Base-by-base conservation (phyloP, 2,888 invertebrate genomes). In the Drosophila glabriapex region DNA sequence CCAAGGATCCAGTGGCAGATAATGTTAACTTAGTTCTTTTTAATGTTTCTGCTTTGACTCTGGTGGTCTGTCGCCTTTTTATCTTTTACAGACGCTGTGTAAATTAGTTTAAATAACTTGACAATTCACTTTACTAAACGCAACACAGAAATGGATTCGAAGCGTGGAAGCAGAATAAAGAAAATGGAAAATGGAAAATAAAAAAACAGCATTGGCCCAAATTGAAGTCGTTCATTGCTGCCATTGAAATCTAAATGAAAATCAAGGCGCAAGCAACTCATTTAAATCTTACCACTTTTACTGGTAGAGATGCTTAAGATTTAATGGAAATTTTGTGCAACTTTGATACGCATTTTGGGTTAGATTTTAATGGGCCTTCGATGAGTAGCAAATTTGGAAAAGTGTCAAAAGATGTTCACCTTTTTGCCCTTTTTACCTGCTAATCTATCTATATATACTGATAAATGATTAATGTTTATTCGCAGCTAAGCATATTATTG, bases 31-130 rank as follows among this genome's bases (percentile, higher is more conserved):
- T 22, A 6, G 22, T 43, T 43, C 12, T 6, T 22, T 43, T 6
- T 0, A 22, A 43, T 22, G 22, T 14, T 43, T 0, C 22, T 12
- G 12, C 22, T 43, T 43, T 22, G n/a, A 12, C 6, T 22, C 19
- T 77, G 73, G 65, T 53, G 10, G n/a, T 5, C n/a, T 43, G 12
- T 12, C 16, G 25, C 9, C 2, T 25, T 22, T 25, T 25, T 25
- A 46, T 9, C 25, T 46, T 25, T 46, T 16, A 2, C 55, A 43
- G 66, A 50, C 28, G 46, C 41, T 68, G 60, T 59, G 62, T 46
- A 59, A 67, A 64, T 52, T 62, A 71, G 56, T 78, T 61, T 68
- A 80, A 71, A 77, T 77, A 73, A 79, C 85, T 82, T 82, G 76
- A 82, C 77, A 81, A 74, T 68, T 82, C 60, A 70, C 68, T 79